phyloP scores from a whole-genome alignment of 2,797 vertebrate genomes.

The Ciconia nigra region DNA sequence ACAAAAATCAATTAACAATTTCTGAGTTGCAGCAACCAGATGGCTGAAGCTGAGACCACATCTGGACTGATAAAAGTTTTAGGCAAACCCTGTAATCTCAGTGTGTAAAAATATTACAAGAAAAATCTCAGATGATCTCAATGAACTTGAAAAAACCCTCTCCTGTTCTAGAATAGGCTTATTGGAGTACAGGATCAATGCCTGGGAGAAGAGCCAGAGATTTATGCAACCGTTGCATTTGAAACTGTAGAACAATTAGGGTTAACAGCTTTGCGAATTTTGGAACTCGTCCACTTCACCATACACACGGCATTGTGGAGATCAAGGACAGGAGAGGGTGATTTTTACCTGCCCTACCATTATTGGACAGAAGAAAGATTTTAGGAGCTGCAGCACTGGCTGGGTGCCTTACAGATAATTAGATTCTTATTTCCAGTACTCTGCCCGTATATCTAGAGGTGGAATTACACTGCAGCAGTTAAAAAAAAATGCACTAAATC shows the following conservation, averaged over 20 bases:
- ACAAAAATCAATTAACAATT: not conserved
- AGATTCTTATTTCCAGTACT: not conserved
- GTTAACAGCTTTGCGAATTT: not conserved
- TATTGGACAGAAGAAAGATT: not conserved
- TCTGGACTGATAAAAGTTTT: not conserved
- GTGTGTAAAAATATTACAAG: not conserved
- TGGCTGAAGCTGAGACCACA: not conserved
- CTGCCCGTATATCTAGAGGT: not conserved
- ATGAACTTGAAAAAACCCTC: not conserved
- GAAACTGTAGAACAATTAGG: constrained; percentile 3
- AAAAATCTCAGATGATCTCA: not conserved
- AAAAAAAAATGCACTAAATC: not conserved
- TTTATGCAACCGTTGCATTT: constrained; percentile 8
- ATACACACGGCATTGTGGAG: not conserved
- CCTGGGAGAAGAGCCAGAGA: constrained; percentile 23
- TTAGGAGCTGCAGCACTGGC: not conserved
- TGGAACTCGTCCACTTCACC: constrained; percentile 1
- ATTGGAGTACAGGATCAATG: not conserved
- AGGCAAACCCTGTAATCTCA: not conserved
- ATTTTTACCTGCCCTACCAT: not conserved
- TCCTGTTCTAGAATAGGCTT: not conserved
- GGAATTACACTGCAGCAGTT: not conserved
- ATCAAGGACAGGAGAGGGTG: constrained; percentile 18
- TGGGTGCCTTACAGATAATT: not conserved
- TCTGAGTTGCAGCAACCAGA: not conserved